These are phyloP conservation scores for Nibea coibor DNA, from an alignment of 2,113 vertebrate species.

Conservation along the genomic window DNA sequence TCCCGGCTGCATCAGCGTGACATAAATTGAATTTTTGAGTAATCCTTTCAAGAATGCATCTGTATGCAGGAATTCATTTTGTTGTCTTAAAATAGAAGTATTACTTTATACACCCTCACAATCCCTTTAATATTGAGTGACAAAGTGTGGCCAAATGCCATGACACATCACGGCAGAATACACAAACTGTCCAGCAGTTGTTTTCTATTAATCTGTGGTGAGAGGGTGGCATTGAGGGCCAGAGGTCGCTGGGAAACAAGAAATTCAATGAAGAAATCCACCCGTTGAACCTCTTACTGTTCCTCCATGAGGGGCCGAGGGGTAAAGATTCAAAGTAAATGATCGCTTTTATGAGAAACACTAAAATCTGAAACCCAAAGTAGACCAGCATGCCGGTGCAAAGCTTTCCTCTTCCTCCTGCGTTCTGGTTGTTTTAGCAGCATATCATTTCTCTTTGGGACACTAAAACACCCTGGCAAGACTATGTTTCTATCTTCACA, in stretches of 20 bases:
- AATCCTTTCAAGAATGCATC: constrained; percentile 85
- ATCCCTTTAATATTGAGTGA: constrained; percentile 78
- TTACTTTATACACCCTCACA: constrained; percentile 69
- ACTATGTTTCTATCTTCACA: neutral
- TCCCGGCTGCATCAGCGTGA: constrained; percentile 78
- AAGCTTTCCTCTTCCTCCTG: constrained; percentile 15
- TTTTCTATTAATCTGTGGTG: constrained; percentile 47
- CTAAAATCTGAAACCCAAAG: constrained; percentile 38
- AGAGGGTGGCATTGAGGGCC: constrained; percentile 7
- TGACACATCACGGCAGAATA: constrained; percentile 71
- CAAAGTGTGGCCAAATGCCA: constrained; percentile 63
- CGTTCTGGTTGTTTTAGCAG: constrained; percentile 19
- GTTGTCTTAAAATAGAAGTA: constrained; percentile 83
- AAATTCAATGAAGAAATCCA: constrained; percentile 52
- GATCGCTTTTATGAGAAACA: constrained; percentile 45
- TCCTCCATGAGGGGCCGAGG: too few relatives aligned
- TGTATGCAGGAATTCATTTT: constrained; percentile 82
- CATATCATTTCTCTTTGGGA: constrained; percentile 13
- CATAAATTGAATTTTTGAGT: constrained; percentile 83
- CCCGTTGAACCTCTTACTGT: constrained; percentile 38
- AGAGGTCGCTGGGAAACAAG: constrained; percentile 53
- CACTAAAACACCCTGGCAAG: neutral
- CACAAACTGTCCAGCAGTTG: constrained; percentile 74
- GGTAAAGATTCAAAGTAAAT: constrained; percentile 45
- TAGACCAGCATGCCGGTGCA: neutral